Evolutionary conservation across 2,888 invertebrate species (phyloP).

Genomic region (Polymixis flavicincta): DNA sequence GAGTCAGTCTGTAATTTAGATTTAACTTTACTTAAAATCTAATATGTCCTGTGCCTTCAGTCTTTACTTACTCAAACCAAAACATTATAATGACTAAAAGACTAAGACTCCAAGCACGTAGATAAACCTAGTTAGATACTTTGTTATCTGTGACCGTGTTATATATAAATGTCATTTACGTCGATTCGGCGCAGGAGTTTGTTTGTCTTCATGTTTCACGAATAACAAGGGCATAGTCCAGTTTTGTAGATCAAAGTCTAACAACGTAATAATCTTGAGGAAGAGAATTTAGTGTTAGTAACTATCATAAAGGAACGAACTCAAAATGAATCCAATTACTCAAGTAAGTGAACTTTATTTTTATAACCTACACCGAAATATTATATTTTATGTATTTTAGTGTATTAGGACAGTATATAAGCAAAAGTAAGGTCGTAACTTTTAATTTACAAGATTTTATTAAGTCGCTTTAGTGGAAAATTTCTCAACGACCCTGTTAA

Average conservation of each 20-base stretch:
- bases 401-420: no score
- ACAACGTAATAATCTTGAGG: slow-evolving; percentile 16
- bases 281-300: slow-evolving; percentile 12
- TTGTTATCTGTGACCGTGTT: slow-evolving; percentile 53
- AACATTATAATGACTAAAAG: slow-evolving; percentile 29
- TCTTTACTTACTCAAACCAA: neutral
- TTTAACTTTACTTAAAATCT: neutral
- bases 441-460: neutral
- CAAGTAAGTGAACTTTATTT: slow-evolving; percentile 74
- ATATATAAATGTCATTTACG: slow-evolving; percentile 51
- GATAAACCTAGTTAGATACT: neutral
- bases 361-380: neutral
- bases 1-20: neutral
- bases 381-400: neutral
- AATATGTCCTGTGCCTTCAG: neutral
- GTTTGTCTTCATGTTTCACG: slow-evolving; percentile 48
- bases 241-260: slow-evolving; percentile 56
- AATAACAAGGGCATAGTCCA: slow-evolving; percentile 57
- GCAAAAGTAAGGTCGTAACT: neutral
- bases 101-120: slow-evolving; percentile 24
- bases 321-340: slow-evolving; percentile 78
- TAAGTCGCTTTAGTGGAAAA: slow-evolving; percentile 10
- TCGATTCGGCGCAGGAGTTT: slow-evolving; percentile 64
- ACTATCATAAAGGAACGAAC: neutral
- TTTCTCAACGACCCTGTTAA: neutral